Evolutionary conservation across 2,888 invertebrate species (phyloP).

Genomic region (Lymantria dispar): DNA sequence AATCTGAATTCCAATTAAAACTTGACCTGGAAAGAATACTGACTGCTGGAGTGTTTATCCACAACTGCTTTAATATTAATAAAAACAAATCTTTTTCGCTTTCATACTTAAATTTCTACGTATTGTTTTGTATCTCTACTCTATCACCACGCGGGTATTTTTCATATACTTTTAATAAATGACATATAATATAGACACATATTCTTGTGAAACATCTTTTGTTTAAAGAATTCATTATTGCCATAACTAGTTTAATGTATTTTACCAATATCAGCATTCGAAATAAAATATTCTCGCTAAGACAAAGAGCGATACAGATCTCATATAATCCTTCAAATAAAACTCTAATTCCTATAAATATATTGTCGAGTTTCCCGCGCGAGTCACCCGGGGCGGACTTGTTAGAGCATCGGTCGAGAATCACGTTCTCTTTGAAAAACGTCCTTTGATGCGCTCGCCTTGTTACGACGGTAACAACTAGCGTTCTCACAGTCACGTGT

Average conservation of each 20-base stretch:
- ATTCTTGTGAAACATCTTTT: not conserved
- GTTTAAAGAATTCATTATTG: not conserved
- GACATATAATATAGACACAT: too few species aligned
- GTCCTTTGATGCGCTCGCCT: conserved; percentile 66
- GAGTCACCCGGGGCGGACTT: conserved; percentile 50
- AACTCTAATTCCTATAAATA: conserved; percentile 45
- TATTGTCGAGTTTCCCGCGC: conserved; percentile 43
- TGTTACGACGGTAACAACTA: conserved; percentile 61
- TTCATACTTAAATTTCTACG: too few species aligned
- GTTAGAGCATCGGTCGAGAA: conserved; percentile 66
- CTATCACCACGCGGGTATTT: too few species aligned
- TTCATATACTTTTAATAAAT: too few species aligned
- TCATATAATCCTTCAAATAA: conserved; percentile 33
- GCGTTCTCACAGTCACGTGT: conserved; percentile 53
- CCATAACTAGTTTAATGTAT: not conserved
- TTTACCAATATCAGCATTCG: conserved; percentile 10
- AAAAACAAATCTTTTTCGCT: too few species aligned
- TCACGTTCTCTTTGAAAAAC: conserved; percentile 72
- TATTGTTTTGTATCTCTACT: too few species aligned
- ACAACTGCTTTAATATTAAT: too few species aligned
- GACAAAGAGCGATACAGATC: conserved; percentile 12
- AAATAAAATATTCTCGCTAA: conserved; percentile 9
- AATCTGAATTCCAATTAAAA: too few species aligned
- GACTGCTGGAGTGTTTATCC: too few species aligned
- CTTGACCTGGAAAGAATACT: too few species aligned